Percentiles rank a stretch among this genome's conserved stretches.
These are phyloP conservation scores for Scaptomyza hsui DNA, from an alignment of 1,140 invertebrate genomes.

Conservation along the genomic window DNA sequence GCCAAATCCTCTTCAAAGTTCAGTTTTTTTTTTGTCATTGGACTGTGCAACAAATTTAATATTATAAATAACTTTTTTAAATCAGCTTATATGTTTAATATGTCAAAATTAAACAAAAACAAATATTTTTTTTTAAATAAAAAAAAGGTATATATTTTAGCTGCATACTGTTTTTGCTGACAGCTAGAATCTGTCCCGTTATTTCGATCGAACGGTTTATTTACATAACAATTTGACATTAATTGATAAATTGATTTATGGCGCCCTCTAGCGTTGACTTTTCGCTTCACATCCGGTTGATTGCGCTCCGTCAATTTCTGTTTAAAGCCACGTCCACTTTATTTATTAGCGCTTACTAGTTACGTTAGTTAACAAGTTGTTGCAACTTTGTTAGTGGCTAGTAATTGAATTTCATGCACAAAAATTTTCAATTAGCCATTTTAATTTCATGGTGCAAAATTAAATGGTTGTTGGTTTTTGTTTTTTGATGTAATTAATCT, in stretches of 20 bases:
- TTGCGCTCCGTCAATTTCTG: constrained; percentile 57
- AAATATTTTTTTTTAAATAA: not conserved
- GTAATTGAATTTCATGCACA: constrained; percentile 62
- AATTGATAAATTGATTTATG: constrained; percentile 69
- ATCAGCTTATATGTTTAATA: not conserved
- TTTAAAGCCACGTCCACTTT: constrained; percentile 40
- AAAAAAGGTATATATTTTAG: not conserved
- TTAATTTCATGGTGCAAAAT: constrained; percentile 52
- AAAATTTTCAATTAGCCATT: constrained; percentile 69
- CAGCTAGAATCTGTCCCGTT: not conserved
- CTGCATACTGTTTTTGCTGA: constrained; percentile 1
- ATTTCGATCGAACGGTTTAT: constrained; percentile 40
- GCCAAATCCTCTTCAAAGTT: constrained; percentile 29
- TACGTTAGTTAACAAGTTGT: constrained; percentile 44
- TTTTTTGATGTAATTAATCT: constrained; percentile 19
- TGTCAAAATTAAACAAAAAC: constrained; percentile 25
- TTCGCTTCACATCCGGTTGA: constrained; percentile 38
- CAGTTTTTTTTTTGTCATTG: constrained; percentile 9
- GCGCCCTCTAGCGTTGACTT: constrained; percentile 60
- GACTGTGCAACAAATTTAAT: no score
- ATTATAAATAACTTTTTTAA: not conserved
- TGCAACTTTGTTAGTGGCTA: constrained; percentile 23
- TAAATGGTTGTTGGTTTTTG: not conserved
- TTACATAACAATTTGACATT: constrained; percentile 71
- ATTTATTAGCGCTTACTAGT: constrained; percentile 23